A percentile compares a stretch with the other conserved stretches of the same genome.
Evolutionary conservation across 2,797 vertebrate species (phyloP).

Genomic region (Garrulus glandarius): DNA sequence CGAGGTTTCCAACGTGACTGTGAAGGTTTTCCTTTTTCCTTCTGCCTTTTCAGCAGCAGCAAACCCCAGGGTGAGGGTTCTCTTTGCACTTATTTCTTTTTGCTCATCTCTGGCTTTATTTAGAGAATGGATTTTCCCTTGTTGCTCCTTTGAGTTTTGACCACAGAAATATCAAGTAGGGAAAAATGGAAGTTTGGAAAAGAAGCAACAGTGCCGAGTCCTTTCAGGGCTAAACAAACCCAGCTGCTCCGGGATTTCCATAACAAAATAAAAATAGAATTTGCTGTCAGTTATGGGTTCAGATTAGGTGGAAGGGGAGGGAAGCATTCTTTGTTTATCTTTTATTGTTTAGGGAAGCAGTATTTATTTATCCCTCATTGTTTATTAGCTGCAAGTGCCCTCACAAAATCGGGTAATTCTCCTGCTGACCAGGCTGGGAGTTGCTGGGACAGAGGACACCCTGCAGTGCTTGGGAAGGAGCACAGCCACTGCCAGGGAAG

Average conservation of each 20-base stretch:
- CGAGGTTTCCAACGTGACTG: background rate
- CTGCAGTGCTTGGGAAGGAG: background rate
- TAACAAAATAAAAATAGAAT: background rate
- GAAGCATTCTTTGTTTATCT: background rate
- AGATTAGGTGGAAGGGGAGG: background rate
- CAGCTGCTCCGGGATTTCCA: slow-evolving; percentile 36
- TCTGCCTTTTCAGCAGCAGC: background rate
- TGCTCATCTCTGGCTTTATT: slow-evolving; percentile 41
- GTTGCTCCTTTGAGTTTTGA: slow-evolving; percentile 41
- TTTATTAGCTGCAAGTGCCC: background rate
- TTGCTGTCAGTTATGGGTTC: background rate
- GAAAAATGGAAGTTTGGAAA: slow-evolving; percentile 32
- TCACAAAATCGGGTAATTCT: background rate
- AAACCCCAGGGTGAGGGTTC: background rate
- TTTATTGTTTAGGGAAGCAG: background rate
- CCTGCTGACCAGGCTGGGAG: background rate
- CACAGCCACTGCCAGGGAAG: background rate
- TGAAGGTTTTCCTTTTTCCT: fast-evolving
- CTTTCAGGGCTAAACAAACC: slow-evolving; percentile 47
- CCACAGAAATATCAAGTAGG: background rate
- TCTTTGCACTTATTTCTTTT: background rate
- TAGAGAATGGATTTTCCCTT: slow-evolving; percentile 28
- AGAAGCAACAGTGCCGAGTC: slow-evolving; percentile 2
- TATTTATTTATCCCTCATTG: background rate
- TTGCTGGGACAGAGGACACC: background rate